Evolutionary conservation across 2,888 invertebrate species (phyloP), one percentile per base, ranked within the genome.

Genomic region (Apomyelois bistriatella): DNA sequence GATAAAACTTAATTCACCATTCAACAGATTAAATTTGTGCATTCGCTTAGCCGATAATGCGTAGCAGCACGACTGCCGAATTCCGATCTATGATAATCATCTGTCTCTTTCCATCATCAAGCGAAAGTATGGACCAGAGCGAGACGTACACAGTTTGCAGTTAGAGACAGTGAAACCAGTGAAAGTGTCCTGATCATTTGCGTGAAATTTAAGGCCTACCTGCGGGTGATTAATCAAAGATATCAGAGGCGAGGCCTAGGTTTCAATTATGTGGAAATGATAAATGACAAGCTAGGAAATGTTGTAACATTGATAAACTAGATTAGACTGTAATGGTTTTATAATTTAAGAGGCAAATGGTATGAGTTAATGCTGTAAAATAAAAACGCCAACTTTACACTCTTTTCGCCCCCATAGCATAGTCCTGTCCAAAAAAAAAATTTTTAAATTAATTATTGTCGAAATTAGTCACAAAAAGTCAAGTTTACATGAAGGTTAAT

Each of bases 51-150:
- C 56, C 62, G 65, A 65, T 70, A 68, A 71, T 71, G 72, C 65
- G 70, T 46, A 46, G 63, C 55, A 60, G 58, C 53, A 66, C 68
- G 70, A 49, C 17, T 61, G 64, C 62, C 64, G 70, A 73, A 79
- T 77, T 68, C 73, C 70, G 74, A 82, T 79, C 67, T 56, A 41
- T 51, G 79, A 79, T 76, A 76, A 66, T 58, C 41, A 35, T 52
- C 61, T 51, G 35, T 81, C 77, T 64, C 69, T 63, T 63, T 79
- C 69, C 57, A 56, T 59, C 69, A 30, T 56, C 48, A 54, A 60
- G 65, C 66, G 74, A 76, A 72, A 71, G 71, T 67, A 61, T 52
- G 55, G 48, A 61, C 55, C 43, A 67, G 72, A 82, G 67, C 60
- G 70, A 68, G 78, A 70, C 60, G 58, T 54, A 52, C 43, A 72